Conservation (phyloP, 2,888 invertebrate genomes). For the Leptopterna dolabrata region DNA sequence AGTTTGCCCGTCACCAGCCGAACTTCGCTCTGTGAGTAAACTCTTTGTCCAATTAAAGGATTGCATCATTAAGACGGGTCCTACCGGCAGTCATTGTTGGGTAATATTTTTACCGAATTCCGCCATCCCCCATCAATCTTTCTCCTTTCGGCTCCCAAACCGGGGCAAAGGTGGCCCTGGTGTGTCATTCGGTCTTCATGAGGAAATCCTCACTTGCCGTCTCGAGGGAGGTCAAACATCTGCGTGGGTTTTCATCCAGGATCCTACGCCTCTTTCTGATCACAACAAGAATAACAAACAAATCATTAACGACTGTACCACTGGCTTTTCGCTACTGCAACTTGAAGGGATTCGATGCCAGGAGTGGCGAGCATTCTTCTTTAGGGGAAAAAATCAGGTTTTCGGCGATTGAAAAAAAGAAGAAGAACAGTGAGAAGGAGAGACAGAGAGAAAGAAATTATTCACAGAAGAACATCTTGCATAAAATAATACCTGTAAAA, state of each 20-base stretch:
- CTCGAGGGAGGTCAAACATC: constrained; percentile 21
- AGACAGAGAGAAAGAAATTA: too few species aligned
- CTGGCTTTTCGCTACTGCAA: too few species aligned
- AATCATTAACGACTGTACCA: too few species aligned
- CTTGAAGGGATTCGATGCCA: too few species aligned
- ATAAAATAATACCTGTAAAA: too few species aligned
- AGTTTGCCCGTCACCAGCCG: not conserved
- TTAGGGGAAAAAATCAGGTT: too few species aligned
- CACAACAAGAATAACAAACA: not conserved
- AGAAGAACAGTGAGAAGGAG: too few species aligned
- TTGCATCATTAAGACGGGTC: constrained; percentile 13
- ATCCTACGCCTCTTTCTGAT: constrained; percentile 1
- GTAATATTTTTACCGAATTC: constrained; percentile 18
- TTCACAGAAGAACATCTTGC: too few species aligned
- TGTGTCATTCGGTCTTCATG: not conserved
- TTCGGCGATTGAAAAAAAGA: too few species aligned
- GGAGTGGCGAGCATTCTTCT: too few species aligned
- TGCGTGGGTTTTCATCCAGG: not conserved
- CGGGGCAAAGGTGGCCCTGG: not conserved
- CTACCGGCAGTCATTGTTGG: not conserved
- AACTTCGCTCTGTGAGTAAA: constrained; percentile 5
- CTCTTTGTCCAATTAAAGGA: constrained; percentile 21
- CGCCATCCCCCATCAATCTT: constrained; percentile 13
- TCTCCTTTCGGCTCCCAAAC: not conserved
- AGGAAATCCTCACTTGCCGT: constrained; percentile 13